A percentile compares a stretch with the other conserved stretches of the same genome.
Evolutionary conservation across 2,888 invertebrate species (phyloP).

Genomic region (Seira ritae): DNA sequence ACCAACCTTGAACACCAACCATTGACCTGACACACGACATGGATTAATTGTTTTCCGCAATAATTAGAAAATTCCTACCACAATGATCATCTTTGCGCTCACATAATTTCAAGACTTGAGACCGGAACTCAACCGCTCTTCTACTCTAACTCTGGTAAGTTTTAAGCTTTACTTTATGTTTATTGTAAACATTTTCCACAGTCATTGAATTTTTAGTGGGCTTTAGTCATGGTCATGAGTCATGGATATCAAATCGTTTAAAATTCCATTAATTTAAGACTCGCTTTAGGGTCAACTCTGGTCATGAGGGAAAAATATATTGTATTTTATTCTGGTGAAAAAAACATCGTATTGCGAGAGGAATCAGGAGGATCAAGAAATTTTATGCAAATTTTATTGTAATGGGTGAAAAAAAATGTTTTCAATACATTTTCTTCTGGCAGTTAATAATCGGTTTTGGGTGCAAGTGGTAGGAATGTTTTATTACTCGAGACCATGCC

Average conservation of each 20-base stretch:
- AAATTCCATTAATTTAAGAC: slow-evolving; percentile 16
- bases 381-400: slow-evolving; percentile 14
- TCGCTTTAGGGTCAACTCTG: slow-evolving; percentile 2
- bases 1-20: no score
- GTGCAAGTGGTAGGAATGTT: slow-evolving; percentile 5
- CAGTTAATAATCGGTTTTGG: slow-evolving; percentile 14
- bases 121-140: not conserved
- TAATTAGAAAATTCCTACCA: not conserved
- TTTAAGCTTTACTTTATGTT: not conserved
- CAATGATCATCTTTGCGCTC: not conserved
- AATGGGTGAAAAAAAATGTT: not conserved
- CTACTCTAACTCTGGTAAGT: not conserved
- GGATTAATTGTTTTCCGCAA: not conserved
- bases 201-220: not conserved
- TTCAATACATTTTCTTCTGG: slow-evolving; percentile 16
- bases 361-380: slow-evolving; percentile 2
- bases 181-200: not conserved
- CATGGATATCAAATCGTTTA: slow-evolving; percentile 11
- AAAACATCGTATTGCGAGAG: not conserved
- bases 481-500: slow-evolving; percentile 5
- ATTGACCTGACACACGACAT: slow-evolving; percentile 1
- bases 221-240: not conserved
- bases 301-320: not conserved
- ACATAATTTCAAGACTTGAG: not conserved
- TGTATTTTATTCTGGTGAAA: no score